Conservation (phyloP, 2,113 vertebrate genomes). For the Paraplagusia blochii region DNA sequence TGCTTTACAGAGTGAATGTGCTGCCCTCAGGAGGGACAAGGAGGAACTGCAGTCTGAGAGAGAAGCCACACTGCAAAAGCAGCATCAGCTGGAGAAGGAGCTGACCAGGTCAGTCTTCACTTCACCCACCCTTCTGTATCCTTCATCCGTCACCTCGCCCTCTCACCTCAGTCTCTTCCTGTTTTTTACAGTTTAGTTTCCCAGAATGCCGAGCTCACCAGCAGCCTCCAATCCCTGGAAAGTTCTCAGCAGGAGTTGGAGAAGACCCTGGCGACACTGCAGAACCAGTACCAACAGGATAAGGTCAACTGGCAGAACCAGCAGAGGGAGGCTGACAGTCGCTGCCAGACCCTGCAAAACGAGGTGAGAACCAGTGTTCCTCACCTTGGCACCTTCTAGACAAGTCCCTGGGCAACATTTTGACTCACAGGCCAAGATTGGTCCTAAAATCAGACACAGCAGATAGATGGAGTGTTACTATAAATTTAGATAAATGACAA, state of each 20-base stretch:
- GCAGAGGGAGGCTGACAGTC: slow-evolving; percentile 84
- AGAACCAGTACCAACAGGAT: slow-evolving; percentile 87
- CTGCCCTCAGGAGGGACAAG: slow-evolving; percentile 69
- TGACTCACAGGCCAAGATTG: no score
- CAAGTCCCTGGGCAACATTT: no score
- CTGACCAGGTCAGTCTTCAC: slow-evolving; percentile 88
- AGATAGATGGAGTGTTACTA: no score
- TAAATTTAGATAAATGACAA: no score
- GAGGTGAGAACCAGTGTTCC: slow-evolving; percentile 77
- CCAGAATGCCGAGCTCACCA: slow-evolving; percentile 84
- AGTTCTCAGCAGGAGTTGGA: slow-evolving; percentile 85
- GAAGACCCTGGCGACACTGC: slow-evolving; percentile 81
- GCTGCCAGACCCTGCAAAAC: slow-evolving; percentile 85
- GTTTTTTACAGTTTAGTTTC: slow-evolving; percentile 81
- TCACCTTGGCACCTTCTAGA: no score
- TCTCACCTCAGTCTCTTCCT: slow-evolving; percentile 16
- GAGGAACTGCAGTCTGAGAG: slow-evolving; percentile 84
- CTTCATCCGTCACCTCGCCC: neutral
- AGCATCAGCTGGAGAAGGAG: slow-evolving; percentile 86
- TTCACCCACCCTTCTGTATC: neutral
- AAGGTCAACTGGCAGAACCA: slow-evolving; percentile 82
- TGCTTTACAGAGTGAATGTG: slow-evolving; percentile 81
- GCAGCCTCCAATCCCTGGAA: slow-evolving; percentile 83
- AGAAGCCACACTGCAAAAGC: slow-evolving; percentile 78
- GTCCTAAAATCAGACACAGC: no score